phyloP scores from a whole-genome alignment of 2,113 vertebrate genomes.

The Tetraodon nigroviridis region DNA sequence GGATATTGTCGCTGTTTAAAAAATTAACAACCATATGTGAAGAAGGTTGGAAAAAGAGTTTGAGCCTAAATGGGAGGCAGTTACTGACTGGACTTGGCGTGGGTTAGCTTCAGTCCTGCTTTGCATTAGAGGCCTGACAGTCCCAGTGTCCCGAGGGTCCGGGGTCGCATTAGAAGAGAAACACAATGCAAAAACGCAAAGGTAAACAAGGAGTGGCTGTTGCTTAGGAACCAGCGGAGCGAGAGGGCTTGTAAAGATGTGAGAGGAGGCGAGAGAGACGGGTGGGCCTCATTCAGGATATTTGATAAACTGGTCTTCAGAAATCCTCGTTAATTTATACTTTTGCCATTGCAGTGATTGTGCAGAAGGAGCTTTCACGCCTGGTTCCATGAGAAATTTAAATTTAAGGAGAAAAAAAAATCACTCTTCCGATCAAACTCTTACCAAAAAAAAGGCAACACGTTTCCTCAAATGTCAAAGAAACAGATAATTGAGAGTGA shows the following conservation, averaged over 20 bases:
- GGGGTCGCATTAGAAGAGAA: slow-evolving; percentile 52
- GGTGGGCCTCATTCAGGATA: slow-evolving; percentile 36
- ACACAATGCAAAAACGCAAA: slow-evolving; percentile 68
- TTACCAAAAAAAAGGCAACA: neutral
- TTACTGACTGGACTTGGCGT: neutral
- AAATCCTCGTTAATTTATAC: no score
- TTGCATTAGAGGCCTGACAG: slow-evolving; percentile 47
- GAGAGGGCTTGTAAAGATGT: slow-evolving; percentile 52
- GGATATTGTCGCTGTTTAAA: slow-evolving; percentile 34
- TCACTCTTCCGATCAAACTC: neutral
- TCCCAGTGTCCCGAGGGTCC: slow-evolving; percentile 26
- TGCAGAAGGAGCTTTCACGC: no score
- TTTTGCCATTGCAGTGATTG: no score
- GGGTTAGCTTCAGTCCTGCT: slow-evolving; percentile 14
- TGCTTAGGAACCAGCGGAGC: slow-evolving; percentile 61
- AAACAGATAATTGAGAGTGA: no score
- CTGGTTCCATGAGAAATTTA: no score
- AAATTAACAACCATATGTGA: slow-evolving; percentile 13
- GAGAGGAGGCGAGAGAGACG: slow-evolving; percentile 10
- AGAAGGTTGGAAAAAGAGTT: neutral
- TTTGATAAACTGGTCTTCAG: no score
- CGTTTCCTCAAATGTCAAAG: neutral
- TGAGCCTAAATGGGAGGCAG: neutral
- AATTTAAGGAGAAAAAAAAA: no score
- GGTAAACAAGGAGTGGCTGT: slow-evolving; percentile 76